Evolutionary conservation across 2,888 invertebrate genomes (phyloP).

Genomic region (Napeogenes inachia): DNA sequence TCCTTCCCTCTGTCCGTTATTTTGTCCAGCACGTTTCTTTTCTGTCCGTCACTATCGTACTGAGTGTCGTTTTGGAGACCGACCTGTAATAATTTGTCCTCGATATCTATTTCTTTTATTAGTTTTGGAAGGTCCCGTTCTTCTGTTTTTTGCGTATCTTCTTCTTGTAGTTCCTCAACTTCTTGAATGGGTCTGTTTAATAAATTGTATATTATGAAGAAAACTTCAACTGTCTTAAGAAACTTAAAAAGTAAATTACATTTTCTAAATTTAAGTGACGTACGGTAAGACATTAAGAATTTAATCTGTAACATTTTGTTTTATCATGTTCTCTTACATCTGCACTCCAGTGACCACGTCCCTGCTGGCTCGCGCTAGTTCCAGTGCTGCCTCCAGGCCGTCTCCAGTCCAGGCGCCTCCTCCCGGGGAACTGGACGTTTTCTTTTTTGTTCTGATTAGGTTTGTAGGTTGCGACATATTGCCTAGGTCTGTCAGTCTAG

Average conservation of each 20-base stretch:
- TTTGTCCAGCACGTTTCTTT: constrained; percentile 65
- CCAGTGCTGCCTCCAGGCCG: constrained; percentile 53
- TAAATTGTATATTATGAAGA: not conserved
- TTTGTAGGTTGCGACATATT: constrained; percentile 74
- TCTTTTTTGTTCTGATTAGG: constrained; percentile 71
- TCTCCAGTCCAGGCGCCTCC: constrained; percentile 57
- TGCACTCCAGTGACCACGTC: constrained; percentile 60
- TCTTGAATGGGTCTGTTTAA: constrained; percentile 31
- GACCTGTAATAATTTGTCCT: constrained; percentile 78
- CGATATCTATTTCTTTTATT: constrained; percentile 70
- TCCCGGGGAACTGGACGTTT: constrained; percentile 75
- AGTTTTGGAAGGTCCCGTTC: constrained; percentile 35
- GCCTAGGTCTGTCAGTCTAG: constrained; percentile 86
- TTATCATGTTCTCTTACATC: constrained; percentile 45
- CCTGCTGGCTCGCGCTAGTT: constrained; percentile 56
- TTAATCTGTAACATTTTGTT: not conserved
- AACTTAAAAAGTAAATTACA: no score
- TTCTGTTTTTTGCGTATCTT: constrained; percentile 35
- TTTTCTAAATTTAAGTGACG: no score
- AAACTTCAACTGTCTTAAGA: not conserved
- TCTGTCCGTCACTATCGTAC: constrained; percentile 46
- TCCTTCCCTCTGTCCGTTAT: constrained; percentile 67
- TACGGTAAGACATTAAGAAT: no score
- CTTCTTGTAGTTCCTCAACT: constrained; percentile 18
- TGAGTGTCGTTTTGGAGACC: constrained; percentile 39